Evolutionary conservation across 2,888 invertebrate species (phyloP).

Genomic region (Halictus ligatus): DNA sequence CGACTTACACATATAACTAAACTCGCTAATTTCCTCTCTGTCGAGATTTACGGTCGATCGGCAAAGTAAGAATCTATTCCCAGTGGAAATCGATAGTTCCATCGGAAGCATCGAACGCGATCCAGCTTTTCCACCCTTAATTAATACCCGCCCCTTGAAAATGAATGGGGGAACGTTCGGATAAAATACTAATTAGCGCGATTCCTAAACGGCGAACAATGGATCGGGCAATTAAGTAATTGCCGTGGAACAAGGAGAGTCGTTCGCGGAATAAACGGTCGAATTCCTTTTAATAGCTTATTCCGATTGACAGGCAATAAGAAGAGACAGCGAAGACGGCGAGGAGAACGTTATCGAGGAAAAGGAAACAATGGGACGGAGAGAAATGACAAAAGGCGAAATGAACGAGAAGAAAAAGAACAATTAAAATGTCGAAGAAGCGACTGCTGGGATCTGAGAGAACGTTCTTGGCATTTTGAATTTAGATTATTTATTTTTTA

Average conservation of each 20-base stretch:
- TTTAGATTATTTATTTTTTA: conserved; percentile 16
- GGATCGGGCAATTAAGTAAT: conserved; percentile 50
- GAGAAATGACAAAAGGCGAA: conserved; percentile 17
- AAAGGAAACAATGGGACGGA: background rate
- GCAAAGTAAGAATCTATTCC: background rate
- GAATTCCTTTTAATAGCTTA: conserved; percentile 48
- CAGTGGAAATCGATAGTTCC: conserved; percentile 4
- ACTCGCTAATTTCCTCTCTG: background rate
- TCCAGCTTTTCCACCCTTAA: conserved; percentile 21
- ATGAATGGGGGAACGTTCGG: background rate
- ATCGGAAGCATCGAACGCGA: conserved; percentile 4
- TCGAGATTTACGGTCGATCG: conserved; percentile 1
- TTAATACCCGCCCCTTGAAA: conserved; percentile 13
- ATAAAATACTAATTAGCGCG: conserved; percentile 51
- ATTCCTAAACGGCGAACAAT: conserved; percentile 48
- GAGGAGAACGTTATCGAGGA: background rate
- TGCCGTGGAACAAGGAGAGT: conserved; percentile 47
- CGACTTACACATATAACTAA: background rate
- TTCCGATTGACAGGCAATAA: conserved; percentile 45
- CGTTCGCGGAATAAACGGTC: conserved; percentile 38
- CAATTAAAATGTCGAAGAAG: conserved; percentile 20
- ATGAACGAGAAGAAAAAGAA: background rate
- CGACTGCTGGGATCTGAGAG: background rate
- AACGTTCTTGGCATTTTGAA: background rate
- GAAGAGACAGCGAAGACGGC: background rate